Conservation (phyloP, 2,113 vertebrate genomes). For the Pedetes capensis region DNA sequence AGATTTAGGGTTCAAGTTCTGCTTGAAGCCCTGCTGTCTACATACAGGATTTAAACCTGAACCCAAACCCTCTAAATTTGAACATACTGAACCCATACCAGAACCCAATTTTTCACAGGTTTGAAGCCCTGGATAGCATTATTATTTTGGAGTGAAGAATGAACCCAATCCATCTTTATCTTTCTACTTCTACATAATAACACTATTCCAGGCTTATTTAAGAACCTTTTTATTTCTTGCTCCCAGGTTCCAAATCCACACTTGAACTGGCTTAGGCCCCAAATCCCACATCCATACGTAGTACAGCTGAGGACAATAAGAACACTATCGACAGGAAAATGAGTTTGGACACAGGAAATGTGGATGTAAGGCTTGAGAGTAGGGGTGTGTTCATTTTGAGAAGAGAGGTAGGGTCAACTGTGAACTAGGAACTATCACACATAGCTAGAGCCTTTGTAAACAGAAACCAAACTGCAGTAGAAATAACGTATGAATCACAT, state of each 20-base stretch:
- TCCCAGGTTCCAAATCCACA: slow-evolving; percentile 16
- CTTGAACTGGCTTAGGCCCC: neutral
- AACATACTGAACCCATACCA: too few relatives aligned
- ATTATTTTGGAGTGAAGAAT: slow-evolving; percentile 44
- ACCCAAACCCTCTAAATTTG: too few relatives aligned
- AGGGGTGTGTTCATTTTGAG: slow-evolving; percentile 19
- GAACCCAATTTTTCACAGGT: too few relatives aligned
- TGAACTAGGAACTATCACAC: neutral
- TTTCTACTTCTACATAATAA: slow-evolving; percentile 47
- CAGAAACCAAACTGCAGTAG: neutral
- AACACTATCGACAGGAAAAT: neutral
- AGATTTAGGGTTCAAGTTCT: too few relatives aligned
- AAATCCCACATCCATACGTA: neutral
- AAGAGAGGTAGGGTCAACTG: neutral
- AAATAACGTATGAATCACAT: neutral
- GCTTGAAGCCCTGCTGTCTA: too few relatives aligned
- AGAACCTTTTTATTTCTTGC: neutral
- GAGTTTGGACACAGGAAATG: neutral
- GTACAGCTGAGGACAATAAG: neutral
- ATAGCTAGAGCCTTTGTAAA: neutral
- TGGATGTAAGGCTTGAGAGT: neutral
- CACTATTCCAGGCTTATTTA: neutral
- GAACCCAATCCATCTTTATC: slow-evolving; percentile 26
- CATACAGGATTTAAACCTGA: too few relatives aligned
- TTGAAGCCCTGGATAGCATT: too few relatives aligned